These are phyloP conservation scores for Octomys mimax DNA, from an alignment of 2,797 vertebrate species.

Conservation along the genomic window DNA sequence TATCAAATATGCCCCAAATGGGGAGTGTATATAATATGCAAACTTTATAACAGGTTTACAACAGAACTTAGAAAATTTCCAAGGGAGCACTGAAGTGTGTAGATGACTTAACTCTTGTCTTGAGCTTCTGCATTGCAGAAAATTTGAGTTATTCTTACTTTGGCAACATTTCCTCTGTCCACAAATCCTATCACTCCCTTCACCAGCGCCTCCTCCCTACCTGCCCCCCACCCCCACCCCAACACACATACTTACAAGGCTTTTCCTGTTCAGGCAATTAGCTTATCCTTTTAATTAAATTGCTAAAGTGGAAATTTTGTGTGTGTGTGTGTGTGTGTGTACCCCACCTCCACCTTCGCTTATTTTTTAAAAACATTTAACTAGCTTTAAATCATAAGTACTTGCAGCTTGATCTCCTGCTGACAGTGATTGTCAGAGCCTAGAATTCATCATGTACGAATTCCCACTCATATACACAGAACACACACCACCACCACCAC, in stretches of 20 bases:
- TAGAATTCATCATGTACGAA: constrained; percentile 86
- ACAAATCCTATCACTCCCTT: too few relatives aligned
- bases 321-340: background rate
- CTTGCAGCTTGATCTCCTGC: constrained; percentile 90
- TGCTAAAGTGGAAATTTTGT: background rate
- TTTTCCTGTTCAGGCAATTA: background rate
- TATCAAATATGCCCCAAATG: background rate
- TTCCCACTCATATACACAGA: constrained; percentile 82
- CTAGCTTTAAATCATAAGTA: constrained; percentile 91
- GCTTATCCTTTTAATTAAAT: background rate
- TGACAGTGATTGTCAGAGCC: constrained; percentile 91
- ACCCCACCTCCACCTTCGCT: background rate
- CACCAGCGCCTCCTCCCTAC: too few relatives aligned
- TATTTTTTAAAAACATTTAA: constrained; percentile 82
- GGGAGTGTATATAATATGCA: background rate
- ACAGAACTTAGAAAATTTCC: background rate
- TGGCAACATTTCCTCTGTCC: background rate
- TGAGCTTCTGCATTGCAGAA: background rate
- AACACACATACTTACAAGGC: background rate
- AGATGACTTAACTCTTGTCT: background rate
- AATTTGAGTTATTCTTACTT: constrained; percentile 4
- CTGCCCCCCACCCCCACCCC: too few relatives aligned
- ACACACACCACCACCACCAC: constrained; percentile 84
- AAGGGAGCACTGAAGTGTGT: background rate
- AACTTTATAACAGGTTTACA: background rate